Evolutionary conservation across 2,888 invertebrate species (phyloP).

Genomic region (Zelleria hepariella): DNA sequence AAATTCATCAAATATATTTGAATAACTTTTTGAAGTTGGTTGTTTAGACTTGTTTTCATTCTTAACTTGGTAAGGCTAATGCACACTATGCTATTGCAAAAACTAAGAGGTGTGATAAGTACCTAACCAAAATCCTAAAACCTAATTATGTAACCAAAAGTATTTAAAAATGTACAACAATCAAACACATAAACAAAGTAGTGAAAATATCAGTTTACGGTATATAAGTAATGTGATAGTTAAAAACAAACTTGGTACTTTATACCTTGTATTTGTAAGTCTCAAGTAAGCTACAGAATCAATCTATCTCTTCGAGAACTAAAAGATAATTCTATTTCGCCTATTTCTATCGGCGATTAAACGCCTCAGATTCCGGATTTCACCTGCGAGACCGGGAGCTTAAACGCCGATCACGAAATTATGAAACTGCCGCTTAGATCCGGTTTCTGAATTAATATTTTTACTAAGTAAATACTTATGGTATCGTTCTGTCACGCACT

Average conservation of each 20-base stretch:
- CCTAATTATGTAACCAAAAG: neutral
- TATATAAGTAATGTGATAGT: neutral
- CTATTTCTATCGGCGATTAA: too few relatives aligned
- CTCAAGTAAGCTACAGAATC: neutral
- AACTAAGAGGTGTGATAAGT: neutral
- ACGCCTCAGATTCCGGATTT: too few relatives aligned
- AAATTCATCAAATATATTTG: neutral
- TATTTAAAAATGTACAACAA: neutral
- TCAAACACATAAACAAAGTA: neutral
- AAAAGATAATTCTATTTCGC: neutral
- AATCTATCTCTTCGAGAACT: neutral
- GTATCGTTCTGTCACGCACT: too few relatives aligned
- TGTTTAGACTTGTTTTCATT: neutral
- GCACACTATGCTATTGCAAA: constrained; percentile 2
- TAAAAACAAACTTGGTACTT: neutral
- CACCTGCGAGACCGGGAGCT: too few relatives aligned
- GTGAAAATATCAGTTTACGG: neutral
- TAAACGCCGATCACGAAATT: too few relatives aligned
- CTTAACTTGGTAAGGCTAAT: neutral
- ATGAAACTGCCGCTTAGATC: too few relatives aligned
- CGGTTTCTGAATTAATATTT: too few relatives aligned
- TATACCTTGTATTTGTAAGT: neutral
- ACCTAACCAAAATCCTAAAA: neutral
- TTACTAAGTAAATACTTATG: too few relatives aligned
- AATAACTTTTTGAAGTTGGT: neutral